These are phyloP conservation scores for Diplogasteroides magnus DNA, from an alignment of 1,140 invertebrate genomes.

Conservation along the genomic window DNA sequence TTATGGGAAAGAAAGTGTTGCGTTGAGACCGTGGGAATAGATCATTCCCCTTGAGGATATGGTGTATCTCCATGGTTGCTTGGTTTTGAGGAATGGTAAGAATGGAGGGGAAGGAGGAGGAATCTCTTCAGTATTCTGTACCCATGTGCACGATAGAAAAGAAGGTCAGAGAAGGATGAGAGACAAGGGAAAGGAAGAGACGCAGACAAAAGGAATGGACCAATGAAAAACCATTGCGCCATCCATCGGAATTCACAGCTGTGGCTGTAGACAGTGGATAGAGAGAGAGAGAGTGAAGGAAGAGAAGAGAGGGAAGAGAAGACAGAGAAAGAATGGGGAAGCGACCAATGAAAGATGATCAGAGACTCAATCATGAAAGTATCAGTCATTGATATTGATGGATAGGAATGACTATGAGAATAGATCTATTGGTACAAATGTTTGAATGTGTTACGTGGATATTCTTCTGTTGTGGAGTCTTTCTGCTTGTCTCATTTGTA, in stretches of 20 bases:
- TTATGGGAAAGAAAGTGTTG: too few species aligned
- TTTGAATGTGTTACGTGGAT: constrained; percentile 3
- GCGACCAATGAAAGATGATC: constrained; percentile 3
- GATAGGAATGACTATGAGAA: too few species aligned
- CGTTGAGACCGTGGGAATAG: constrained; percentile 10
- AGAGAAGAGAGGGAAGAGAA: constrained; percentile 9
- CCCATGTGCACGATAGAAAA: background rate
- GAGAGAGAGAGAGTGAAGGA: constrained; percentile 7
- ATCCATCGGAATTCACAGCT: background rate
- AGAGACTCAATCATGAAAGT: background rate
- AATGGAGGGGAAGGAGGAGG: constrained; percentile 1
- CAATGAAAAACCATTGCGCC: background rate
- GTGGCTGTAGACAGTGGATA: constrained; percentile 5
- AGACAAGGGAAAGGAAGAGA: constrained; percentile 5
- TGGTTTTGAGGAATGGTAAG: background rate
- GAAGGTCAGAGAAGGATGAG: constrained; percentile 4
- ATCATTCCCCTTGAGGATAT: background rate
- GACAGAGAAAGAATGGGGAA: constrained; percentile 3
- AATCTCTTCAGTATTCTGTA: background rate
- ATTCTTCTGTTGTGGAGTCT: constrained; percentile 16
- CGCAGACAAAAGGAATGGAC: background rate
- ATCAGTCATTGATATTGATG: too few species aligned
- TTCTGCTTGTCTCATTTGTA: constrained; percentile 7
- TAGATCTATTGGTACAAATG: background rate
- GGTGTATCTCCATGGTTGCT: background rate